A percentile compares a stretch with the other conserved stretches of the same genome.
phyloP scores from a whole-genome alignment of 2,113 vertebrate species.

The Anguilla japonica region DNA sequence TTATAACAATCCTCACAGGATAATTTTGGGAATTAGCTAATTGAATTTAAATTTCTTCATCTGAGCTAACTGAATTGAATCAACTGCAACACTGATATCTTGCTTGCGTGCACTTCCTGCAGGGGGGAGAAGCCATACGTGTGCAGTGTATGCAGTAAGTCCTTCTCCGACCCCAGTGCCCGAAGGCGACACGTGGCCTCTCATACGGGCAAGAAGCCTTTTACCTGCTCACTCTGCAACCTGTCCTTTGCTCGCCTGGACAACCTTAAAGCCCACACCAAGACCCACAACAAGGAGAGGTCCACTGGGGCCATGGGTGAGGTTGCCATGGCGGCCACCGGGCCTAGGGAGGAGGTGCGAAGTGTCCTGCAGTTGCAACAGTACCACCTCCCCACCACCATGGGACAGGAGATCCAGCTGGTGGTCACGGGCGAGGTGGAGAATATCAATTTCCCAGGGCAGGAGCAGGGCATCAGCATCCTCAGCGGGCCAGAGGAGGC shows the following conservation, averaged over 20 bases:
- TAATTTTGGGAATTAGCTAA: too few relatives aligned
- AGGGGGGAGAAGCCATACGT: slow-evolving; percentile 95
- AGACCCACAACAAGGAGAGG: slow-evolving; percentile 87
- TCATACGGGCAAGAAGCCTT: slow-evolving; percentile 91
- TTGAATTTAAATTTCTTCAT: too few relatives aligned
- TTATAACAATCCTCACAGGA: too few relatives aligned
- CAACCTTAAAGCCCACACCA: slow-evolving; percentile 90
- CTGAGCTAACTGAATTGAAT: too few relatives aligned
- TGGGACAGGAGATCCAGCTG: slow-evolving; percentile 87
- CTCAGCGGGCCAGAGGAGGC: slow-evolving; percentile 68
- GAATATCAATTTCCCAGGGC: slow-evolving; percentile 79
- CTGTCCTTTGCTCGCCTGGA: slow-evolving; percentile 89
- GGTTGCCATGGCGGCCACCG: neutral
- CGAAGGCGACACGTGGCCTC: slow-evolving; percentile 87
- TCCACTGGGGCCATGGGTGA: slow-evolving; percentile 45
- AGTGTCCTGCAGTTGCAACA: slow-evolving; percentile 84
- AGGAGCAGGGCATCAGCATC: slow-evolving; percentile 82
- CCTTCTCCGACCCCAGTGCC: slow-evolving; percentile 92
- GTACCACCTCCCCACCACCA: slow-evolving; percentile 77
- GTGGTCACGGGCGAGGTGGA: slow-evolving; percentile 82
- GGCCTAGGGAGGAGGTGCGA: slow-evolving; percentile 66
- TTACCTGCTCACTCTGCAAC: slow-evolving; percentile 83
- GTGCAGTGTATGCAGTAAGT: slow-evolving; percentile 85
- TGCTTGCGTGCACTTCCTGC: neutral
- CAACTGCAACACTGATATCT: neutral